Base-by-base conservation (phyloP, 2,797 vertebrate species). In the Phalanger gymnotis region DNA sequence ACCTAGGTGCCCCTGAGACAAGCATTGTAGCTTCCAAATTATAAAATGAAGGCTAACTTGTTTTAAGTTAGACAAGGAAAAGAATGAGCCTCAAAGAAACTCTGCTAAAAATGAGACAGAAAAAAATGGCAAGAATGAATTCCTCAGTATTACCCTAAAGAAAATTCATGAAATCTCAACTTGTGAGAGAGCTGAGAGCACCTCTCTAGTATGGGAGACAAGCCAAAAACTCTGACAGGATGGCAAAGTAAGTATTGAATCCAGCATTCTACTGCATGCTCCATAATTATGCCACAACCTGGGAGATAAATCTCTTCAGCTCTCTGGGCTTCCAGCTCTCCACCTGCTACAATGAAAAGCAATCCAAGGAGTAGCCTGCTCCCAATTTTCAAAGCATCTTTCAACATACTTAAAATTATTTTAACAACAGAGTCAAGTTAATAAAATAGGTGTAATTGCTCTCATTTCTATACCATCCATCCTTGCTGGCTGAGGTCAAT, bases 101-200 rank as follows among this genome's bases (percentile, higher is more conserved):
- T 54, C 66, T n/a, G 92, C 95, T 54, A 57, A 61, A 2, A 90
- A 54, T 53, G 4, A 53, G 53, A 25, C 6, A 1, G 4, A 47
- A 51, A 55, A 55, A 61, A 56, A 22, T 14, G 22, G 25, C 94
- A 22, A 56, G 52, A 0, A n/a, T 92, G 3, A 53, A 66, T 61
- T 90, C 54, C 34, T 95, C 81, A 16, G 27, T 13, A 51, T 30
- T 28, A 92, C 92, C 34, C 2, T 3, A 90, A 40, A 97, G 40
- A 96, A 95, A 95, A 95, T 87, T 57, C 12, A 81, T 53, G 53
- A 92, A 61, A 87, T 93, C 51, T 94, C 54, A 87, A 87, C 73
- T 87, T 87, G 73, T 0, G 1, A 55, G 58, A 61, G 90, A 91
- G 9, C 81, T 95, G 93, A 10, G 31, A 27, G 30, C 40, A 27